Percentiles rank a stretch among this genome's conserved stretches.
Evolutionary conservation across 2,888 invertebrate genomes (phyloP).

Genomic region (Xylocampa areola): DNA sequence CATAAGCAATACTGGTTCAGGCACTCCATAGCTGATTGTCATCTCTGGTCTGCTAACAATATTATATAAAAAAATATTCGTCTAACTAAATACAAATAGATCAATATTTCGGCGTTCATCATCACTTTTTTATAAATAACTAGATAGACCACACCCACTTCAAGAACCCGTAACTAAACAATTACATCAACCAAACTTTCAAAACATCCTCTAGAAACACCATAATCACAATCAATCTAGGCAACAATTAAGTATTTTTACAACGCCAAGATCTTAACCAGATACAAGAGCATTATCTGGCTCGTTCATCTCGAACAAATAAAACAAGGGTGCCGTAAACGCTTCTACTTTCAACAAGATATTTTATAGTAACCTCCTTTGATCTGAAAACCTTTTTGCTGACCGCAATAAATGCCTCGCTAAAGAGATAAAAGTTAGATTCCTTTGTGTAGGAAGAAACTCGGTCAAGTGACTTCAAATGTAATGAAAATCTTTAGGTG

Average conservation of each 20-base stretch:
- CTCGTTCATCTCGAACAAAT: constrained; percentile 39
- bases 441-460: constrained; percentile 79
- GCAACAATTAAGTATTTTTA: constrained; percentile 29
- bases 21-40: too few relatives aligned
- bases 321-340: constrained; percentile 59
- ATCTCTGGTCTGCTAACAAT: too few relatives aligned
- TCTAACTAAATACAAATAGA: too few relatives aligned
- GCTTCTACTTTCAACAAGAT: constrained; percentile 67
- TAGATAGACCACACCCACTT: background rate
- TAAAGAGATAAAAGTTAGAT: constrained; percentile 82
- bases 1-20: too few relatives aligned
- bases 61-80: too few relatives aligned
- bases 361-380: constrained; percentile 71
- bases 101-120: too few relatives aligned
- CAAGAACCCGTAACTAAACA: constrained; percentile 6
- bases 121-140: too few relatives aligned
- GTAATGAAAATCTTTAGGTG: constrained; percentile 82
- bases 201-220: constrained; percentile 12
- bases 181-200: constrained; percentile 13
- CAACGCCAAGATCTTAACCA: constrained; percentile 30
- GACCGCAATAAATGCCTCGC: constrained; percentile 83
- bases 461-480: constrained; percentile 79
- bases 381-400: constrained; percentile 77
- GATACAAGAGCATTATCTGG: constrained; percentile 25
- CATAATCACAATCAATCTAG: constrained; percentile 9